Percentiles rank a stretch among this genome's conserved stretches.
phyloP scores from a whole-genome alignment of 2,797 vertebrate genomes.

The Chloroceryle amazona region DNA sequence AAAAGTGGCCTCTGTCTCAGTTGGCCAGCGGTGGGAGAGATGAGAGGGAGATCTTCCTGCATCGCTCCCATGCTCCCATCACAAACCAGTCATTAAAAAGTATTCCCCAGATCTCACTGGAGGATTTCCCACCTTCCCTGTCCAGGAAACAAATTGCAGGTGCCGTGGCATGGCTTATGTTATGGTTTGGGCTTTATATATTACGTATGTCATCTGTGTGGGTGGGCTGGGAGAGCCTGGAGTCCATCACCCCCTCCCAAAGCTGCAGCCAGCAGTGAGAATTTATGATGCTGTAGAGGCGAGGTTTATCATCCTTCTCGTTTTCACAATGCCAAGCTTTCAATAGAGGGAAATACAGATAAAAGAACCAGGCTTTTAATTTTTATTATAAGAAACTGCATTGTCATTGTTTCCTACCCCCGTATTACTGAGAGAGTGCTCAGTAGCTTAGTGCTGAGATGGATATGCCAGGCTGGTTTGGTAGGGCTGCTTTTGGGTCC shows the following conservation, averaged over 20 bases:
- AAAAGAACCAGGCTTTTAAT: neutral
- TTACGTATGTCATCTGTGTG: neutral
- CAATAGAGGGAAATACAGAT: neutral
- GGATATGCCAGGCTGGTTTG: fast-evolving
- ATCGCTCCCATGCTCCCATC: neutral
- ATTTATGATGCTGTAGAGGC: neutral
- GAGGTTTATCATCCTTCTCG: neutral
- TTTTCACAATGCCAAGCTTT: neutral
- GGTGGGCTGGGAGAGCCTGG: neutral
- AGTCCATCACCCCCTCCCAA: neutral
- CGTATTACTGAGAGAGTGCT: fast-evolving
- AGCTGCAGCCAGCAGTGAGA: neutral
- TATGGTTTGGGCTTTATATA: neutral
- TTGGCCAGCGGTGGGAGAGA: conserved; percentile 43
- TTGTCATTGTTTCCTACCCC: neutral
- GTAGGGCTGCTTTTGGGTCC: neutral
- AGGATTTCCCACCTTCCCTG: conserved; percentile 20
- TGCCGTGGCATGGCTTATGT: neutral
- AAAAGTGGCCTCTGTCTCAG: conserved; percentile 26
- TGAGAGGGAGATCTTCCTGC: conserved; percentile 18
- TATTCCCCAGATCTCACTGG: neutral
- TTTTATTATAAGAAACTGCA: neutral
- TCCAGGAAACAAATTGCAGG: neutral
- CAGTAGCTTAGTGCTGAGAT: fast-evolving
- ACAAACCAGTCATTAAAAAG: conserved; percentile 24